Percentiles rank a stretch among this genome's conserved stretches.
Evolutionary conservation across 2,113 vertebrate species (phyloP).

Genomic region (Mirounga angustirostris): DNA sequence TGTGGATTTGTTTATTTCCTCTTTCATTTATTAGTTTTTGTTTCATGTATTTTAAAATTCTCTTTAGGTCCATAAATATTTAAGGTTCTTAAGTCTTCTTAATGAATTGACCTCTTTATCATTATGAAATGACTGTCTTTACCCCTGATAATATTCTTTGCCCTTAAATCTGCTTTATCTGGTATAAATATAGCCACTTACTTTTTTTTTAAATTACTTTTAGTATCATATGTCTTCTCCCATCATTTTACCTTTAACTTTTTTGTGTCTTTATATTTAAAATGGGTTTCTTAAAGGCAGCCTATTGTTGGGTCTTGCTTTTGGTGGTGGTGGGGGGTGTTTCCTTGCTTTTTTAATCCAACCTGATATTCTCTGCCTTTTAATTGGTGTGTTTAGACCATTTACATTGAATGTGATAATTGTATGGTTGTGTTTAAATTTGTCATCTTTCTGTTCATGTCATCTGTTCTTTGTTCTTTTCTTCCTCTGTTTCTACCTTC

Average conservation of each 20-base stretch:
- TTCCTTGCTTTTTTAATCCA: not conserved
- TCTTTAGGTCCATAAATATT: not conserved
- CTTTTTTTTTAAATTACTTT: not conserved
- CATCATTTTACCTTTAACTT: not conserved
- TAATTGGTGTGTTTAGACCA: not conserved
- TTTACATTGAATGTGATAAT: slow-evolving; percentile 24
- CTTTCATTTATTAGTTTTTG: slow-evolving; percentile 19
- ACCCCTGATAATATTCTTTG: not conserved
- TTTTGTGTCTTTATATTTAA: slow-evolving; percentile 44
- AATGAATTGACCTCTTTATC: slow-evolving; percentile 13
- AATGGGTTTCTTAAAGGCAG: not conserved
- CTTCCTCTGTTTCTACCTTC: not conserved
- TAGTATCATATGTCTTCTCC: not conserved
- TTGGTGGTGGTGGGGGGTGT: not conserved
- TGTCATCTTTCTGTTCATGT: not conserved
- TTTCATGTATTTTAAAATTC: not conserved
- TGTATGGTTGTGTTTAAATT: slow-evolving; percentile 24
- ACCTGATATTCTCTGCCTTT: not conserved
- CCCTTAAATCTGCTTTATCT: slow-evolving; percentile 7
- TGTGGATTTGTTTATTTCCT: not conserved
- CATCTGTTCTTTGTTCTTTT: not conserved
- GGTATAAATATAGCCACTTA: not conserved
- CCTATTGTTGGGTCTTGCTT: not conserved
- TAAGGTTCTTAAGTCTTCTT: not conserved
- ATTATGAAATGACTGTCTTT: slow-evolving; percentile 10